These are phyloP conservation scores for Lagocephalus sceleratus DNA, from an alignment of 2,797 vertebrate genomes.

Conservation along the genomic window DNA sequence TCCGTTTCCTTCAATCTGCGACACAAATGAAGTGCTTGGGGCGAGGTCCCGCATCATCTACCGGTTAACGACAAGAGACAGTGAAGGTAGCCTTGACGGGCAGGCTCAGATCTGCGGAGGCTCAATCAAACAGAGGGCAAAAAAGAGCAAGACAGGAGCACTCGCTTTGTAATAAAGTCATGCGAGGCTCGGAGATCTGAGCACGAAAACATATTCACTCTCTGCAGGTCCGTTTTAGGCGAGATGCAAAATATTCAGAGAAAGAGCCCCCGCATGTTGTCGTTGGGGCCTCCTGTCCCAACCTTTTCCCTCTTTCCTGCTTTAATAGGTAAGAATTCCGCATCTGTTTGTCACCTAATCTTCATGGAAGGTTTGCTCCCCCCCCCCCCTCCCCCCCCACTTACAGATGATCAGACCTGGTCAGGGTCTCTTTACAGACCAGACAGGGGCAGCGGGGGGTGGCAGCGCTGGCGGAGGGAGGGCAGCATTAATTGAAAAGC, in stretches of 20 bases:
- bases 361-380: conserved; percentile 10
- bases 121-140: conserved; percentile 21
- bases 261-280: not conserved
- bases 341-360: conserved; percentile 8
- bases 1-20: conserved; percentile 54
- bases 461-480: conserved; percentile 34
- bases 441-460: conserved; percentile 51
- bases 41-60: conserved; percentile 42
- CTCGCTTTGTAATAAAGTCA: conserved; percentile 3
- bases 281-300: too few relatives aligned
- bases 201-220: conserved; percentile 1
- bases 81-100: conserved; percentile 44
- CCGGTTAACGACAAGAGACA: conserved; percentile 64
- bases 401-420: conserved; percentile 27
- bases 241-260: too few relatives aligned
- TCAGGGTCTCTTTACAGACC: conserved; percentile 34
- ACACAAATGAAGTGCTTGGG: conserved; percentile 49
- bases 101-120: conserved; percentile 24
- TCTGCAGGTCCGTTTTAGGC: not conserved
- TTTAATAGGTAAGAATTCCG: too few relatives aligned
- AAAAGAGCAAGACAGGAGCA: conserved; percentile 22
- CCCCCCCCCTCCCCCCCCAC: too few relatives aligned
- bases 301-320: too few relatives aligned
- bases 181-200: conserved; percentile 11
- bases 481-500: conserved; percentile 70